Evolutionary conservation across 2,113 vertebrate species (phyloP), one percentile per base, ranked within the genome.

Genomic region (Micromys minutus): DNA sequence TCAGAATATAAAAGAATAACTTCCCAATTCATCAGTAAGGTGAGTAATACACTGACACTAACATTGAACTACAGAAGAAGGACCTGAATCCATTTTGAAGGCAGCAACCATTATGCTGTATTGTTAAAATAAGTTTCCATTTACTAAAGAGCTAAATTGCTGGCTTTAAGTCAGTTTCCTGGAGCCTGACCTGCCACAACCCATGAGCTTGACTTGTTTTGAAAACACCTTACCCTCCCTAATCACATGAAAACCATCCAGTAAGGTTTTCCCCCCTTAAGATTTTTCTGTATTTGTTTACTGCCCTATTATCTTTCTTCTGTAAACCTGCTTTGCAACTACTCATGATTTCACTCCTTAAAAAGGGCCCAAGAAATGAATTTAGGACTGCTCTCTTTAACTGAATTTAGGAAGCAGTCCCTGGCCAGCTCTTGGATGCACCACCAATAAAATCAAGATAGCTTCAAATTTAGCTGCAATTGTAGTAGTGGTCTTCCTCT

Each of bases 11-110:
- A 89, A 95, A 88, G 55, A 94, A 86, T 63, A 63, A 39, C 7
- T 89, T 91, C 31, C 45, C 7, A 79, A 95, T 42, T 87, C 52
- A 85, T 77, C 92, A 91, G 45, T 52, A 31, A 93, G 17, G n/a
- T 2, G 31, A 91, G 17, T 57, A 95, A 92, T 84, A 91, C 50
- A 47, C 3, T 31, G 11, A 83, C 63, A 93, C 36, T 71, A 95
- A 94, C 81, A 87, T 47, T 50, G 50, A 94, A 36, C 47, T 79
- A 65, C 3, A 95, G 21, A 67, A 5, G 11, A 67, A 31, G 31
- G 42, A 74, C 71, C n/a, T 72, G n/a, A 19, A 39, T 74, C n/a
- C n/a, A 74, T 42, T 24, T 11, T 74, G 19, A 39, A 72, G n/a
- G n/a, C 8, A 72, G 71, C 16, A 72, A 16, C 9, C n/a, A 74